phyloP scores from a whole-genome alignment of 2,113 vertebrate species.

The Rhinichthys klamathensis region DNA sequence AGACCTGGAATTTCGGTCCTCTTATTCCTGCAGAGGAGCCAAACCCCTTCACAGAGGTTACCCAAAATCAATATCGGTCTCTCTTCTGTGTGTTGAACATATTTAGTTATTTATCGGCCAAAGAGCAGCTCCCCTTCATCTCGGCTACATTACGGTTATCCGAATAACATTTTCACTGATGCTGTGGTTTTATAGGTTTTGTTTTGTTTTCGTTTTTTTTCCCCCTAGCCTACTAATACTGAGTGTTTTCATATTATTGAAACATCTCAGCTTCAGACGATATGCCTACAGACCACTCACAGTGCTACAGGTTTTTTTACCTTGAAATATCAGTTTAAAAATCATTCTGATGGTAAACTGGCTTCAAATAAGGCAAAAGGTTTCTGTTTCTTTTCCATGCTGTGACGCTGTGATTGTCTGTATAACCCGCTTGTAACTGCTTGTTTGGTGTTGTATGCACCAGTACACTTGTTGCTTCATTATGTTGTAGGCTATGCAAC shows the following conservation, averaged over 20 bases:
- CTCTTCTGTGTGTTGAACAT: background rate
- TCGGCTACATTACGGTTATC: background rate
- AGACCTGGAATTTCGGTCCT: background rate
- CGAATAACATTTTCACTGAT: background rate
- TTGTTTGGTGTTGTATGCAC: too few relatives aligned
- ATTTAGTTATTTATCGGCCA: conserved; percentile 20
- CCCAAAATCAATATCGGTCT: conserved; percentile 14
- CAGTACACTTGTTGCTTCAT: too few relatives aligned
- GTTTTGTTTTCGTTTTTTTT: background rate
- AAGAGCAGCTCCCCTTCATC: background rate
- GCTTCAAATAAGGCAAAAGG: too few relatives aligned
- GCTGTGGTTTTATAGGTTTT: background rate
- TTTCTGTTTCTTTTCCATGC: too few relatives aligned
- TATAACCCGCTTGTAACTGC: too few relatives aligned
- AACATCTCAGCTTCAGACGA: background rate
- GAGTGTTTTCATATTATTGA: background rate
- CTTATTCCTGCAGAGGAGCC: background rate
- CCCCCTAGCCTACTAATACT: background rate
- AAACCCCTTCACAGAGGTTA: conserved; percentile 19
- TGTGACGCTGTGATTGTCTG: too few relatives aligned
- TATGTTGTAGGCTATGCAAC: too few relatives aligned
- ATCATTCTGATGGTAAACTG: too few relatives aligned
- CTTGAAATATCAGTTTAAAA: too few relatives aligned
- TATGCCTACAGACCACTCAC: background rate
- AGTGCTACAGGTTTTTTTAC: background rate